Evolutionary conservation across 2,113 vertebrate species (phyloP).

Genomic region (Ceyx melanurus): DNA sequence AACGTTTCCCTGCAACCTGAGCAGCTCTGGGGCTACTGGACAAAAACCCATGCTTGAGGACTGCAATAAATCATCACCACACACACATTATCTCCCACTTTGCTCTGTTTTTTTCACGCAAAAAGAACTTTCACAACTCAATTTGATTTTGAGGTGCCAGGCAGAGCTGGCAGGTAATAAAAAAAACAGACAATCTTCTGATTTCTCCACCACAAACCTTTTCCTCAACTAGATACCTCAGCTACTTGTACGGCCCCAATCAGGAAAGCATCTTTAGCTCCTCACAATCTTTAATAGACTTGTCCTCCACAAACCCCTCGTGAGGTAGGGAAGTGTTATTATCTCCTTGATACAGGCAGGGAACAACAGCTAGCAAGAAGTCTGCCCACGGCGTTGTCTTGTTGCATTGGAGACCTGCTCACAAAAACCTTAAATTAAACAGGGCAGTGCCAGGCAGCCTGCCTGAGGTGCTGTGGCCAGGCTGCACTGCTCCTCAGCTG

Average conservation of each 20-base stretch:
- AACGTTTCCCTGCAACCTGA: background rate
- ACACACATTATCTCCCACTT: background rate
- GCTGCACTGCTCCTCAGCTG: background rate
- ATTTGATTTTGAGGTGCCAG: conserved; percentile 37
- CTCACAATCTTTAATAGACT: conserved; percentile 41
- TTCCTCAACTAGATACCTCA: background rate
- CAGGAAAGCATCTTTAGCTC: conserved; percentile 33
- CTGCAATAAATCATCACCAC: background rate
- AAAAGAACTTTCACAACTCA: conserved; percentile 8
- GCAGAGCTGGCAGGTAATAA: background rate
- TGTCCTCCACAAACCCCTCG: background rate
- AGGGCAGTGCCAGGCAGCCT: background rate
- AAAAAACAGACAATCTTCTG: background rate
- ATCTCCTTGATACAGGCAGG: conserved; percentile 44
- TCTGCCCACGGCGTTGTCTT: background rate
- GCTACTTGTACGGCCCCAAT: background rate
- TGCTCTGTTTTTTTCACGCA: background rate
- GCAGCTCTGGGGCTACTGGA: background rate
- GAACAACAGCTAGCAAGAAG: background rate
- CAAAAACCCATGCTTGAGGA: background rate
- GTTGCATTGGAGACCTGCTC: background rate
- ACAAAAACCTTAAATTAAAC: background rate
- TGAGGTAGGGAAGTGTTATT: conserved; percentile 13
- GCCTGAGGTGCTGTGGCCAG: background rate
- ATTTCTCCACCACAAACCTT: background rate